These are phyloP conservation scores for Camponotus fellah DNA, from an alignment of 2,888 invertebrate genomes.

Conservation along the genomic window DNA sequence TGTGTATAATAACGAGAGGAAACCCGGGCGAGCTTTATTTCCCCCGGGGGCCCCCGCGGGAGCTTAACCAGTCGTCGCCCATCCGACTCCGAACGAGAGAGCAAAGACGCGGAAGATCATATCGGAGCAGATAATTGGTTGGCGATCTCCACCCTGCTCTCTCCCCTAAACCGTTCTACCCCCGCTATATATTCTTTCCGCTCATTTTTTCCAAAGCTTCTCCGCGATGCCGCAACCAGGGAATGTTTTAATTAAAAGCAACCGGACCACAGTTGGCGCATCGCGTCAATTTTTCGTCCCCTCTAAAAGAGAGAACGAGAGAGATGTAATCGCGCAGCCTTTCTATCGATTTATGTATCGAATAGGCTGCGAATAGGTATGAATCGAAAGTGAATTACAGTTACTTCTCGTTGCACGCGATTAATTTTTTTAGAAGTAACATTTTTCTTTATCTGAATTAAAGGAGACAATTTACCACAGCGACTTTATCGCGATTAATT, in stretches of 20 bases:
- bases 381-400: slow-evolving; percentile 36
- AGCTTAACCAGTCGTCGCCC: slow-evolving; percentile 52
- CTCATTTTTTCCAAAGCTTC: slow-evolving; percentile 28
- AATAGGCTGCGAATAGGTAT: neutral
- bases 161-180: slow-evolving; percentile 29
- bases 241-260: slow-evolving; percentile 82
- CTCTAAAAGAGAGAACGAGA: slow-evolving; percentile 14
- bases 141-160: slow-evolving; percentile 80
- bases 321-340: slow-evolving; percentile 2
- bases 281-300: slow-evolving; percentile 34
- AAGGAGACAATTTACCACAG: too few species aligned
- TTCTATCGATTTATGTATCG: slow-evolving; percentile 18
- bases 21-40: slow-evolving; percentile 83
- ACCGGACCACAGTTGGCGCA: slow-evolving; percentile 55
- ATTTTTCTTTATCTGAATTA: neutral
- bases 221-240: slow-evolving; percentile 60
- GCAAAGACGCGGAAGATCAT: slow-evolving; percentile 67
- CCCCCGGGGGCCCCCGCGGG: slow-evolving; percentile 81
- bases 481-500: too few species aligned
- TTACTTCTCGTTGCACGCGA: neutral
- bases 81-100: slow-evolving; percentile 58
- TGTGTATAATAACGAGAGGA: slow-evolving; percentile 85
- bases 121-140: slow-evolving; percentile 85
- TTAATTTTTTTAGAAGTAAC: neutral
- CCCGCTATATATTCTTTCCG: slow-evolving; percentile 22